These are phyloP conservation scores for Hyles vespertilio DNA, from an alignment of 1,140 invertebrate genomes.

Conservation along the genomic window DNA sequence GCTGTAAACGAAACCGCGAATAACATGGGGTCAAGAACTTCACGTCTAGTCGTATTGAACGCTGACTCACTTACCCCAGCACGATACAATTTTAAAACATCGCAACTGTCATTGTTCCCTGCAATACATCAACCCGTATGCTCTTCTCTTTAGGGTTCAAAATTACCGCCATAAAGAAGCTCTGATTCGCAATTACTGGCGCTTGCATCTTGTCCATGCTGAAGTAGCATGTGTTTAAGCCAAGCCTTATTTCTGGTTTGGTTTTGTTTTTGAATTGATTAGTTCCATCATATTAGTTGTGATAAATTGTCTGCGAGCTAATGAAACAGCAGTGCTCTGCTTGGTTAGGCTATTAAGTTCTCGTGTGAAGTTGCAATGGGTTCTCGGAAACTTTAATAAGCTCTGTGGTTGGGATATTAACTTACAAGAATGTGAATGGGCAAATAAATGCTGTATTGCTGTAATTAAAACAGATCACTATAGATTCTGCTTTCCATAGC, in stretches of 20 bases:
- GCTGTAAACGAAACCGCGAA: slow-evolving; percentile 17
- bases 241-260: not conserved
- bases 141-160: not conserved
- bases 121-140: not conserved
- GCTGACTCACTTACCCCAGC: slow-evolving; percentile 23
- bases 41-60: slow-evolving; percentile 30
- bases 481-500: no score
- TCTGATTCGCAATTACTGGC: not conserved
- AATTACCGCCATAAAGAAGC: not conserved
- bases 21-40: slow-evolving; percentile 25
- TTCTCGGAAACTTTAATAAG: no score
- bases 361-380: no score
- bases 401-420: no score
- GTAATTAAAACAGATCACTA: no score
- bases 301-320: not conserved
- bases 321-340: not conserved
- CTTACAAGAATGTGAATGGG: no score
- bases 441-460: no score
- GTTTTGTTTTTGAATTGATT: slow-evolving; percentile 6
- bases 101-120: slow-evolving; percentile 1
- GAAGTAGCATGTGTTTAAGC: slow-evolving; percentile 9
- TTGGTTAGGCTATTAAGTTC: no score
- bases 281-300: slow-evolving; percentile 5
- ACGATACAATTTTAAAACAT: not conserved
- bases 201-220: slow-evolving; percentile 5